Evolutionary conservation across 2,888 invertebrate genomes (phyloP).

Genomic region (Baronia brevicornis): DNA sequence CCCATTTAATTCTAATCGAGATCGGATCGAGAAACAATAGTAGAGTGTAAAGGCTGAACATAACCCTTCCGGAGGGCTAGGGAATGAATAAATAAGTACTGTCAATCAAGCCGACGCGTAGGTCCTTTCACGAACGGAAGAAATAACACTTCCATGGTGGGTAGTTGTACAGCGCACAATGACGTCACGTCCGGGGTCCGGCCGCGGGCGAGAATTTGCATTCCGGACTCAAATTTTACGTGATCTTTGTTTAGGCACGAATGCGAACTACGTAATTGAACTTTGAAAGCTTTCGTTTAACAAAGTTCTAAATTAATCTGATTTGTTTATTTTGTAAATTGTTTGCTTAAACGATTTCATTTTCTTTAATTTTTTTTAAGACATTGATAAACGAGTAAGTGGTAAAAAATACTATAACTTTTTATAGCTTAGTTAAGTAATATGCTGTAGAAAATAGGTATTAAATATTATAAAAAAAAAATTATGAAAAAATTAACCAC

Average conservation of each 20-base stretch:
- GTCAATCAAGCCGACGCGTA: slow-evolving; percentile 42
- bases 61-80: slow-evolving; percentile 42
- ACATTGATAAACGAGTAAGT: no score
- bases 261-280: slow-evolving; percentile 10
- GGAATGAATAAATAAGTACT: slow-evolving; percentile 57
- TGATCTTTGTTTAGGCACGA: slow-evolving; percentile 15
- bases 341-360: no score
- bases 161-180: slow-evolving; percentile 8
- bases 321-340: no score
- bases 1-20: slow-evolving; percentile 1
- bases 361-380: no score
- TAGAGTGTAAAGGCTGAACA: slow-evolving; percentile 22
- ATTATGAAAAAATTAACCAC: no score
- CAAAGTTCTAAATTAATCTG: no score
- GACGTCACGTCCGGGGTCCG: slow-evolving; percentile 5
- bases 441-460: no score
- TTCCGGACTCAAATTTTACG: slow-evolving; percentile 7
- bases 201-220: slow-evolving; percentile 13
- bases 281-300: no score
- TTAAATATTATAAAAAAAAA: no score
- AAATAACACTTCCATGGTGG: slow-evolving; percentile 26
- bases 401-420: no score
- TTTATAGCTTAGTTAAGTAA: no score
- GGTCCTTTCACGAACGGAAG: slow-evolving; percentile 29
- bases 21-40: slow-evolving; percentile 20